Conservation (phyloP, 2,113 vertebrate species). For the Sinocyclocheilus anophthalmus region DNA sequence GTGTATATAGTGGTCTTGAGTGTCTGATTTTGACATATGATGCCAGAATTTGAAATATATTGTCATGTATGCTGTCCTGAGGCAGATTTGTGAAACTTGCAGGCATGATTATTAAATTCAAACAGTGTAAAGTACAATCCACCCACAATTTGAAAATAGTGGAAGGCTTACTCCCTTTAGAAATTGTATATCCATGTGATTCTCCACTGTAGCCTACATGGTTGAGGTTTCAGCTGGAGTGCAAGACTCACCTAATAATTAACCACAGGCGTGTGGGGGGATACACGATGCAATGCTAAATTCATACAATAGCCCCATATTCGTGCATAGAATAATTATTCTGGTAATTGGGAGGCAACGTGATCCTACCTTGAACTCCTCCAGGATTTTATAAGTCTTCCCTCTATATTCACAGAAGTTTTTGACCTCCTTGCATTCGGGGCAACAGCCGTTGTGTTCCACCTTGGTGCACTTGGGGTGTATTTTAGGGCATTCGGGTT, state of each 20-base stretch:
- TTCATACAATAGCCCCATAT: not conserved
- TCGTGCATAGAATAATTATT: not conserved
- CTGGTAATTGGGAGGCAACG: not conserved
- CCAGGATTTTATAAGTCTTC: constrained; percentile 97
- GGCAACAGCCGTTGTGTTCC: constrained; percentile 98
- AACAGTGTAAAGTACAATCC: not conserved
- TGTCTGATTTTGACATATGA: not conserved
- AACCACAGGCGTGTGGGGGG: not conserved
- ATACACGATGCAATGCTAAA: not conserved
- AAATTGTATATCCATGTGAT: not conserved
- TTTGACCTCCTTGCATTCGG: constrained; percentile 98
- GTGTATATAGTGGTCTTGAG: not conserved
- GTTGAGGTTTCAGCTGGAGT: not conserved
- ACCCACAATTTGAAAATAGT: not conserved
- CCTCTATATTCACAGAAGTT: constrained; percentile 99
- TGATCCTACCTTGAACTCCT: constrained; percentile 96
- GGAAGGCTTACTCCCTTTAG: not conserved
- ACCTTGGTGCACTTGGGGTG: constrained; percentile 99
- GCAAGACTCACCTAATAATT: not conserved
- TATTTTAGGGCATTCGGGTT: constrained; percentile 97
- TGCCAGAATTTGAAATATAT: not conserved
- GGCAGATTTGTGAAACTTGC: not conserved
- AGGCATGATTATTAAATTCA: not conserved
- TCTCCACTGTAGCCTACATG: not conserved
- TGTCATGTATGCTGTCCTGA: not conserved